Evolutionary conservation across 1,140 invertebrate genomes (phyloP).

Genomic region (Saccostrea cuccullata): DNA sequence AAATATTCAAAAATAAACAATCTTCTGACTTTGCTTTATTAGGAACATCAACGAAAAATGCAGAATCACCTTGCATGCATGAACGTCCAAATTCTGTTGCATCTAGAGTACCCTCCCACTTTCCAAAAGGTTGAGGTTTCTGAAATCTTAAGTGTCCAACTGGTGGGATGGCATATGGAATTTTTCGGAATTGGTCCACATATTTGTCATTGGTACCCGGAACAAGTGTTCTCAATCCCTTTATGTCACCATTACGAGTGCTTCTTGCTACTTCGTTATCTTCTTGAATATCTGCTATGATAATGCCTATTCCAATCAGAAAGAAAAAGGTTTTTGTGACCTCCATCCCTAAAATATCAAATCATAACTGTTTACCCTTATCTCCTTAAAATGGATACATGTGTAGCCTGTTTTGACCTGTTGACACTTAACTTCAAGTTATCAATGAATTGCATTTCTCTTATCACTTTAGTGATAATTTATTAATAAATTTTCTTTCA

Average conservation of each 20-base stretch:
- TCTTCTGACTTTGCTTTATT: conserved; percentile 57
- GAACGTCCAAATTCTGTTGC: conserved; percentile 45
- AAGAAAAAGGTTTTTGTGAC: neutral
- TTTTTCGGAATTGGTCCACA: conserved; percentile 19
- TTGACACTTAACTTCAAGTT: too few species aligned
- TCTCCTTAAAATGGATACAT: too few species aligned
- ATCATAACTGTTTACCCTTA: neutral
- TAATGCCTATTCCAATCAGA: neutral
- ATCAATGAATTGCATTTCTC: too few species aligned
- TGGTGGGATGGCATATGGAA: neutral
- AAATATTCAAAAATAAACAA: conserved; percentile 70
- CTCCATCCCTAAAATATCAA: neutral
- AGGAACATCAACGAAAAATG: neutral
- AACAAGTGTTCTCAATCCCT: neutral
- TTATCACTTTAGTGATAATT: too few species aligned
- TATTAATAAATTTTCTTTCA: too few species aligned
- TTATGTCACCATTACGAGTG: neutral
- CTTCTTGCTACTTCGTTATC: neutral
- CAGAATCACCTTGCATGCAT: conserved; percentile 27
- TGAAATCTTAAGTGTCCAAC: neutral
- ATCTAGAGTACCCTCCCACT: conserved; percentile 12
- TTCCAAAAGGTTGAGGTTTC: neutral
- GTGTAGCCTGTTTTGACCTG: too few species aligned
- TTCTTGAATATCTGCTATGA: neutral
- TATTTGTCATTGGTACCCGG: neutral